Base-by-base conservation (phyloP, 2,797 vertebrate genomes). In the Balearica regulorum region DNA sequence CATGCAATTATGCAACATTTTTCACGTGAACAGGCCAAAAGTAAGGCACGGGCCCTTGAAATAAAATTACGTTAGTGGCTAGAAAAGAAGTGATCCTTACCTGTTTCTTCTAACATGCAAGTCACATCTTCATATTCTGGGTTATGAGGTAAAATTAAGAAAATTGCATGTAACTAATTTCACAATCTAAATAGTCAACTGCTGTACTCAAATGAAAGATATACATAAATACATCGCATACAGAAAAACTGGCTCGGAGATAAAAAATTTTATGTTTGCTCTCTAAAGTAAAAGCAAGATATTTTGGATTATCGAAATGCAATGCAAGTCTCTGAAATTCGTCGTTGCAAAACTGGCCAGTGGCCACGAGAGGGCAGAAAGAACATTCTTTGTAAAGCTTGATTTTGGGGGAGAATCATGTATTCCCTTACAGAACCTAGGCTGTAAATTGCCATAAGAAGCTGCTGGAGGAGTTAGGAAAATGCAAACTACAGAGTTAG, bases 321-420 rank as follows among this genome's bases (percentile, higher is more conserved):
- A 13, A 29, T 6, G 19, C 11, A 8, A 57, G 16, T 2, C 18
- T 2, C 18, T 16, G 57, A 26, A 83, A 94, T 41, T 20, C 61
- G 1, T 33, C 2, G 2, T 16, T 33, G 61, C 21, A 64, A 68
- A 92, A 72, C 51, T 60, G 44, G 31, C 26, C 72, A 44, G 57
- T 92, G 84, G 80, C 97, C 98, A 97, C 97, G 9, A 91, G 97
- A 98, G 97, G 97, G 97, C 97, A 97, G 85, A 95, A 91, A 87
- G 65, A 51, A 46, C 66, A 18, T 5, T 58, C 41, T 43, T 25
- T 39, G 39, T 11, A 11, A 70, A 84, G 28, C 18, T 31, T 7
- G 31, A 11, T 61, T 68, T 19, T 4, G 11, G 14, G 13, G 14
- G 16, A 51, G 44, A 68, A 10, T 9, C 9, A 0, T 2, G 19